Conservation (phyloP, 2,113 vertebrate species). For the Melanotaenia duboulayi region DNA sequence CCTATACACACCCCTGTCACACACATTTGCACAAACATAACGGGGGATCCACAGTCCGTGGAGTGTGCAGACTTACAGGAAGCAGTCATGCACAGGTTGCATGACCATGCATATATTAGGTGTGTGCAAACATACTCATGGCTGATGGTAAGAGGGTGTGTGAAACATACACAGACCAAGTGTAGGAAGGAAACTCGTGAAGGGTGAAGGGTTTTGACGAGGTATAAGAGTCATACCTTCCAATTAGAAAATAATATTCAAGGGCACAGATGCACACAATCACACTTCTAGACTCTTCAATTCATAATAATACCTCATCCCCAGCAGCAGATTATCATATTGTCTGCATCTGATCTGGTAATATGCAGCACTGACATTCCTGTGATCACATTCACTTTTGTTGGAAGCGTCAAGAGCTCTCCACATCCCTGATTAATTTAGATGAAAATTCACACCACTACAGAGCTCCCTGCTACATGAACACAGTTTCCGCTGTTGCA, state of each 20-base stretch:
- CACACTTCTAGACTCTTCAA: conserved; percentile 37
- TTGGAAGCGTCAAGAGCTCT: conserved; percentile 55
- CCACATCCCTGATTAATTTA: conserved; percentile 65
- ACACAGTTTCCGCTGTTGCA: conserved; percentile 37
- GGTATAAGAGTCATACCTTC: conserved; percentile 15
- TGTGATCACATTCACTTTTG: conserved; percentile 59
- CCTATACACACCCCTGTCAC: background rate
- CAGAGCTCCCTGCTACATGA: conserved; percentile 42
- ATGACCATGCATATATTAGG: conserved; percentile 8
- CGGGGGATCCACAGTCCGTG: background rate
- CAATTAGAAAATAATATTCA: conserved; percentile 37
- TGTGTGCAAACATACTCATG: background rate
- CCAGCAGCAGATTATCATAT: conserved; percentile 59
- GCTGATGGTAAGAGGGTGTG: background rate
- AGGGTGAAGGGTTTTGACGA: conserved; percentile 22
- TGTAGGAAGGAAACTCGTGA: background rate
- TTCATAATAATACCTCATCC: conserved; percentile 46
- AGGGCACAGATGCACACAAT: background rate
- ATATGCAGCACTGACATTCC: conserved; percentile 55
- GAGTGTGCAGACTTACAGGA: background rate
- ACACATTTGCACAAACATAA: background rate
- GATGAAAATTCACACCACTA: conserved; percentile 60
- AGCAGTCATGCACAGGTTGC: conserved; percentile 5
- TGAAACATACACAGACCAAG: background rate
- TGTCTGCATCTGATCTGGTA: conserved; percentile 63